Conservation (phyloP, 2,113 vertebrate species). For the Rhinolophus ferrumequinum region DNA sequence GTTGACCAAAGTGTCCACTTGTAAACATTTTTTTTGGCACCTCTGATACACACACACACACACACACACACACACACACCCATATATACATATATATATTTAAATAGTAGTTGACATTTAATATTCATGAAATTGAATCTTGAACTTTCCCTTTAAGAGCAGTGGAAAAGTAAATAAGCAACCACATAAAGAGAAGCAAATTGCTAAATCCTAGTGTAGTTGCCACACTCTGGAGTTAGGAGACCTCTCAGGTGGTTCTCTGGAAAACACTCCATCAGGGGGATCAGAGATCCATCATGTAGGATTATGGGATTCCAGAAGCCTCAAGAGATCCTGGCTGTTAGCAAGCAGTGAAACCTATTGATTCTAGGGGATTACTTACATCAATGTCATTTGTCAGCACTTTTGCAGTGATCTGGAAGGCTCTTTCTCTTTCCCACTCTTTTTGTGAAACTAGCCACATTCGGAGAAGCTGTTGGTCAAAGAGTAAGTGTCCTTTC, state of each 20-base stretch:
- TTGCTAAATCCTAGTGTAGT: neutral
- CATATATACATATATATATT: too few relatives aligned
- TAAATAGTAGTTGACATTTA: too few relatives aligned
- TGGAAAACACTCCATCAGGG: too few relatives aligned
- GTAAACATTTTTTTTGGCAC: too few relatives aligned
- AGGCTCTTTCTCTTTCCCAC: slow-evolving; percentile 80
- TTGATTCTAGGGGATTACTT: neutral
- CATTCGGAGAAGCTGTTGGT: slow-evolving; percentile 79
- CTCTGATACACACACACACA: too few relatives aligned
- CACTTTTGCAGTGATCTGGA: slow-evolving; percentile 57
- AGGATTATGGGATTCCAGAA: neutral
- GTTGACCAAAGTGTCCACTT: too few relatives aligned
- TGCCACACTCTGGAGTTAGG: neutral
- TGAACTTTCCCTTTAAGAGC: neutral
- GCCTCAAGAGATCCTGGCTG: neutral
- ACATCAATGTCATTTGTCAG: slow-evolving; percentile 42
- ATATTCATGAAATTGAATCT: neutral
- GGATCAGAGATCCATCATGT: neutral
- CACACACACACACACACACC: too few relatives aligned
- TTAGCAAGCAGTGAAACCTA: neutral
- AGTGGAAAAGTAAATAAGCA: neutral
- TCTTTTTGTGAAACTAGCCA: slow-evolving; percentile 78
- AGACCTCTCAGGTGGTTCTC: neutral
- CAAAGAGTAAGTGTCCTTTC: slow-evolving; percentile 20
- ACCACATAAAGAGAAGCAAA: neutral